phyloP scores from a whole-genome alignment of 2,888 invertebrate species.

The Ceraclea dissimilis region DNA sequence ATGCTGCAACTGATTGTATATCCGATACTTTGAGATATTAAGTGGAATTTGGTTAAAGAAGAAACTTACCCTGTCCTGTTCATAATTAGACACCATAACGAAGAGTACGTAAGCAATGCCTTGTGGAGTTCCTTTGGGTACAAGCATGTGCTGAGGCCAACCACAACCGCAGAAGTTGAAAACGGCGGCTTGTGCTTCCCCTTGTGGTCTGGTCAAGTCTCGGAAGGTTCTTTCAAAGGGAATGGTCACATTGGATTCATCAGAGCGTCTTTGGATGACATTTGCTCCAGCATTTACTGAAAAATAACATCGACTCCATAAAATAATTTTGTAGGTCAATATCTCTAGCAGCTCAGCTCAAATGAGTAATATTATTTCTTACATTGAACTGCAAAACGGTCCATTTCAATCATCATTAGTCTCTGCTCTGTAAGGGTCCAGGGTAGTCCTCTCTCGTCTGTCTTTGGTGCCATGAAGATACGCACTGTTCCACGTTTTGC shows the following conservation, averaged over 20 bases:
- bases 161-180: constrained; percentile 60
- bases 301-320: background rate
- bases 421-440: constrained; percentile 53
- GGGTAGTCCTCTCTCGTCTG: constrained; percentile 55
- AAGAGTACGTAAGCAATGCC: constrained; percentile 49
- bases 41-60: too few relatives aligned
- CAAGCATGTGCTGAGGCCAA: constrained; percentile 55
- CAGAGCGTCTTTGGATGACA: constrained; percentile 43
- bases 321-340: too few relatives aligned
- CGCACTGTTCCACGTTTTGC: constrained; percentile 53
- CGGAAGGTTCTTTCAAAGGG: constrained; percentile 55
- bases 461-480: constrained; percentile 59
- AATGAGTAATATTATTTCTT: too few relatives aligned
- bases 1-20: too few relatives aligned
- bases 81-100: constrained; percentile 52
- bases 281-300: constrained; percentile 38
- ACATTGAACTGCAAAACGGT: constrained; percentile 56
- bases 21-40: too few relatives aligned
- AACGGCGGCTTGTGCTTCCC: constrained; percentile 27
- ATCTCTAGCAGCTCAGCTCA: too few relatives aligned
- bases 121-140: constrained; percentile 48
- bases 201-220: constrained; percentile 34
- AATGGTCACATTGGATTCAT: constrained; percentile 53
- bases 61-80: constrained; percentile 41
- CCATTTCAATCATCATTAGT: constrained; percentile 58